A percentile compares a stretch with the other conserved stretches of the same genome.
These are phyloP conservation scores for Daphoenositta chrysoptera DNA, from an alignment of 2,113 vertebrate species.

Conservation along the genomic window DNA sequence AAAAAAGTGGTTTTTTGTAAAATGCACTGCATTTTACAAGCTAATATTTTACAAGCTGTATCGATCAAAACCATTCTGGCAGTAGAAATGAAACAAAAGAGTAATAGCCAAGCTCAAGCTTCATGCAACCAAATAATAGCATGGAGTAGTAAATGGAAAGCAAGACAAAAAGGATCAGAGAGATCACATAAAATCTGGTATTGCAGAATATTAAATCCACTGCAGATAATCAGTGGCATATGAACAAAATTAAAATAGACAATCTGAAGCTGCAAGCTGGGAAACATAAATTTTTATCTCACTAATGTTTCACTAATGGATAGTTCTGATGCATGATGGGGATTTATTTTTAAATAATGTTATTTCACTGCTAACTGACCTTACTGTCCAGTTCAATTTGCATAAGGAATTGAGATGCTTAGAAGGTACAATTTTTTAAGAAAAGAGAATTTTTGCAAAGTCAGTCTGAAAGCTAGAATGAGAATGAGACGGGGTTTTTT, in stretches of 20 bases:
- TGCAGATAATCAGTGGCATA: constrained; percentile 16
- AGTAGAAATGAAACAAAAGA: constrained; percentile 19
- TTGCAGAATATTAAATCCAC: constrained; percentile 30
- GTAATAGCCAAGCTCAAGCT: background rate
- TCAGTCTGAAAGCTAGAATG: background rate
- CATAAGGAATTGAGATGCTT: background rate
- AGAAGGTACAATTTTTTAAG: background rate
- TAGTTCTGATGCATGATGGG: background rate
- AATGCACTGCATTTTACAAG: constrained; percentile 23
- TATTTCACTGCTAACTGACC: constrained; percentile 24
- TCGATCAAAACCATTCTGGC: constrained; percentile 32
- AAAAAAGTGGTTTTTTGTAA: constrained; percentile 37
- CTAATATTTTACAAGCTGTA: background rate
- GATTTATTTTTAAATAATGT: constrained; percentile 52
- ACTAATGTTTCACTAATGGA: constrained; percentile 42
- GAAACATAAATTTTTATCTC: constrained; percentile 34
- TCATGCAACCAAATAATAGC: constrained; percentile 15
- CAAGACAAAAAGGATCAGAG: background rate
- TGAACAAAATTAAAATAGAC: constrained; percentile 54
- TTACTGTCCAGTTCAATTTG: constrained; percentile 28
- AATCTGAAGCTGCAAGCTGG: background rate
- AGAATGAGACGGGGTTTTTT: background rate
- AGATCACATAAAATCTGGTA: constrained; percentile 20
- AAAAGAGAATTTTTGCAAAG: background rate
- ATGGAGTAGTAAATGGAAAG: constrained; percentile 29